Evolutionary conservation across 1,140 invertebrate genomes (phyloP).

Genomic region (Calliphora vicina): DNA sequence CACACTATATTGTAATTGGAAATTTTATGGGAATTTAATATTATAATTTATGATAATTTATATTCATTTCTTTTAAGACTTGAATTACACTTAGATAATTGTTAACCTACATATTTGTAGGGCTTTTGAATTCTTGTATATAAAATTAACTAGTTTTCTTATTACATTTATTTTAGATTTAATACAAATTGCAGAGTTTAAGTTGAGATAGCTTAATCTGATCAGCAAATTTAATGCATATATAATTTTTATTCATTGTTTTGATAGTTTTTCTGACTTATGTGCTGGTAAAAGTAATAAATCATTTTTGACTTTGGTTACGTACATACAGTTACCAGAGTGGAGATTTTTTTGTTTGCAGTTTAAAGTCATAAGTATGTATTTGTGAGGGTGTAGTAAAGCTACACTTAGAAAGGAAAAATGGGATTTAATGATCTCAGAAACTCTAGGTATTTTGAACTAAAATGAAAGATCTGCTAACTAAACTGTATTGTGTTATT

Average conservation of each 20-base stretch:
- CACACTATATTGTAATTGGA: background rate
- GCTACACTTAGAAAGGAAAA: background rate
- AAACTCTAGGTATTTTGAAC: background rate
- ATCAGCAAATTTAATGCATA: too few relatives aligned
- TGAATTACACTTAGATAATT: background rate
- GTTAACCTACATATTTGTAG: too few relatives aligned
- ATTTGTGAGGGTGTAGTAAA: background rate
- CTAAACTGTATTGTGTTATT: too few relatives aligned
- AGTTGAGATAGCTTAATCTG: too few relatives aligned
- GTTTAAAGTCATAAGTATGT: background rate
- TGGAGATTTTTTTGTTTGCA: background rate
- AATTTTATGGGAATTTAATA: background rate
- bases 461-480: background rate
- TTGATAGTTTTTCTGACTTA: too few relatives aligned
- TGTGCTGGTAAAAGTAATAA: background rate
- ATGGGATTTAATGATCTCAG: background rate
- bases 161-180: too few relatives aligned
- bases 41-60: background rate
- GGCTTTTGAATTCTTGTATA: too few relatives aligned
- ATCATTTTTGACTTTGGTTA: background rate
- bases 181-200: too few relatives aligned
- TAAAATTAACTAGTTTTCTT: too few relatives aligned
- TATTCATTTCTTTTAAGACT: background rate
- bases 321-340: background rate
- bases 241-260: too few relatives aligned